phyloP scores from a whole-genome alignment of 2,113 vertebrate genomes.

The Alligator mississippiensis region DNA sequence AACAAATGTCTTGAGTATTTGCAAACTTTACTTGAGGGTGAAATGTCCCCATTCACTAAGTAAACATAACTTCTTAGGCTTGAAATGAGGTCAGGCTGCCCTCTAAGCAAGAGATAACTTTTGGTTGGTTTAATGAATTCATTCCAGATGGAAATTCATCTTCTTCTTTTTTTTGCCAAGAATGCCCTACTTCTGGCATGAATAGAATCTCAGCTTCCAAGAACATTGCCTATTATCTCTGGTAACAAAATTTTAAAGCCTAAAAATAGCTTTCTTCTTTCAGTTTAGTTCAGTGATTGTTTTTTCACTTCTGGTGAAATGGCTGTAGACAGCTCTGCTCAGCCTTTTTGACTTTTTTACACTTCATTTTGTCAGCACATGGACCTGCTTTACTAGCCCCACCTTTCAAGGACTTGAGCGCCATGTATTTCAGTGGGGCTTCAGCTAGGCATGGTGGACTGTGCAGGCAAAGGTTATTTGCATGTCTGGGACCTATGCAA shows the following conservation, averaged over 20 bases:
- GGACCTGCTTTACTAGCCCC: neutral
- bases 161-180: neutral
- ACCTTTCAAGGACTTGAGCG: neutral
- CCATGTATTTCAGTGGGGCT: neutral
- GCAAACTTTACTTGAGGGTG: constrained; percentile 9
- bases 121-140: neutral
- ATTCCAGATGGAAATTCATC: neutral
- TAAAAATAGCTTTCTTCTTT: neutral
- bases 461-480: neutral
- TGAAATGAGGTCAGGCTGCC: constrained; percentile 14
- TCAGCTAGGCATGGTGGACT: accelerated
- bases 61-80: neutral
- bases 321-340: neutral
- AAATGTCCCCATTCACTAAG: neutral
- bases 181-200: accelerated
- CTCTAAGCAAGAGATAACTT: neutral
- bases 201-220: neutral
- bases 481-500: neutral
- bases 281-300: neutral
- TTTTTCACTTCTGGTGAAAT: neutral
- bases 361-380: neutral
- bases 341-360: neutral
- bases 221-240: neutral
- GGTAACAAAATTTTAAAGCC: neutral
- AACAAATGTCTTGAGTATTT: constrained; percentile 14